Evolutionary conservation across 2,113 vertebrate species (phyloP), one percentile per base, ranked within the genome.

Genomic region (Pollachius pollachius): DNA sequence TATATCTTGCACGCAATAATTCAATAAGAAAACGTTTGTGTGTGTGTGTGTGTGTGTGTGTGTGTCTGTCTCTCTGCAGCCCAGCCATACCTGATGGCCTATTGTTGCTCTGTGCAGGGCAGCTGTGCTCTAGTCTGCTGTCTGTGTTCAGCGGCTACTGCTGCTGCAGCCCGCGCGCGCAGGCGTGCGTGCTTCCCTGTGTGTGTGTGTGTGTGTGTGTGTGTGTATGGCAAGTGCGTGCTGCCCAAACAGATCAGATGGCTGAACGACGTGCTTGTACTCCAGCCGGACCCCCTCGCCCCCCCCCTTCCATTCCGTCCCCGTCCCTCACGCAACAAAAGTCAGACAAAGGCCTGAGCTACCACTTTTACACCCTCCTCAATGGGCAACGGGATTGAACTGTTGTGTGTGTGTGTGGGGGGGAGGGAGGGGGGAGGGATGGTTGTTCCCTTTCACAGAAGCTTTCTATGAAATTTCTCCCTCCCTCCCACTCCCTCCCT

Each of bases 281-380:
- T 23, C 23, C 57, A 1, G 52, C 79, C 66, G 71, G 67, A 8
- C 41, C 41, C 7, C 41, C 41, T 9, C 4, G 1, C 12, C 41
- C 41, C 7, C 41, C 41, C 41, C 12, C 41, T 4, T 15, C 65
- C 56, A 27, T 64, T 62, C 41, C 23, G 23, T 68, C 69, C 63
- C 54, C 62, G 6, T 61, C 69, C 72, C 67, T 72, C 65, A 68
- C 69, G 67, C 79, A 80, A 81, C 82, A 85, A 73, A 83, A 80
- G 67, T 73, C 77, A 72, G 67, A 90, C 88, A 90, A 91, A 87
- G 82, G 79, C 83, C 62, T 12, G 79, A 83, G 87, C 84, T 82
- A 81, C 67, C 87, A 84, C 76, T 82, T 74, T 68, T 84, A 73
- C 81, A 62, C 78, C 75, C 73, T 68, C 67, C 27, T 88, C 79